Conservation (phyloP, 2,797 vertebrate species). For the Eupleurogrammus muticus region DNA sequence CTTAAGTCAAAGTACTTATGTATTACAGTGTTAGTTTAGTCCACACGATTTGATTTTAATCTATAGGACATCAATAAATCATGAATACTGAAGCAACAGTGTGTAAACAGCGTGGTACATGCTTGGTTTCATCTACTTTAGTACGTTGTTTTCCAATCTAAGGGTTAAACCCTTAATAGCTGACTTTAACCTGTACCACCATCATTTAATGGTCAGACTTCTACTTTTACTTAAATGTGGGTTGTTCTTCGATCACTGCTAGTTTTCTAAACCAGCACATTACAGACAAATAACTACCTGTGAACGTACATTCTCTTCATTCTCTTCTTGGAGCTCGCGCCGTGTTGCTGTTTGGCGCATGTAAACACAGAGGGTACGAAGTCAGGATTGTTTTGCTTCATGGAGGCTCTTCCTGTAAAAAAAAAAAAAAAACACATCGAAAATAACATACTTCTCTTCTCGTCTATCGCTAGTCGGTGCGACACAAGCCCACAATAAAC, state of each 20-base stretch:
- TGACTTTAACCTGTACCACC: too few relatives aligned
- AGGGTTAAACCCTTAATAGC: too few relatives aligned
- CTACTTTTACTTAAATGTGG: too few relatives aligned
- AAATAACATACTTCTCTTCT: fast-evolving
- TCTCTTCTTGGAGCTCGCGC: background rate
- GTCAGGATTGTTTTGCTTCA: conserved; percentile 41
- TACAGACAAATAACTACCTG: background rate
- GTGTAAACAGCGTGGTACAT: too few relatives aligned
- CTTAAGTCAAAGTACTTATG: too few relatives aligned
- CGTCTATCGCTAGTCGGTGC: background rate
- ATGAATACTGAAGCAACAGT: too few relatives aligned
- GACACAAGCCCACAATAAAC: fast-evolving
- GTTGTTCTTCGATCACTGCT: background rate
- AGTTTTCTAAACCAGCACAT: background rate
- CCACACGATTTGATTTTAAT: too few relatives aligned
- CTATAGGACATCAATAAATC: too few relatives aligned
- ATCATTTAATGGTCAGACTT: too few relatives aligned
- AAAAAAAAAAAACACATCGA: background rate
- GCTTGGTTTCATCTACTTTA: too few relatives aligned
- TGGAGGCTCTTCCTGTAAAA: conserved; percentile 55
- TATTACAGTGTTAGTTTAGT: too few relatives aligned
- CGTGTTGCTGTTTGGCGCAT: background rate
- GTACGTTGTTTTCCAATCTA: too few relatives aligned
- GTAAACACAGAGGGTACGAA: conserved; percentile 69
- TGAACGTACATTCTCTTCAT: background rate